Base-by-base conservation (phyloP, 2,888 invertebrate genomes). In the Hoplodrina ambigua region DNA sequence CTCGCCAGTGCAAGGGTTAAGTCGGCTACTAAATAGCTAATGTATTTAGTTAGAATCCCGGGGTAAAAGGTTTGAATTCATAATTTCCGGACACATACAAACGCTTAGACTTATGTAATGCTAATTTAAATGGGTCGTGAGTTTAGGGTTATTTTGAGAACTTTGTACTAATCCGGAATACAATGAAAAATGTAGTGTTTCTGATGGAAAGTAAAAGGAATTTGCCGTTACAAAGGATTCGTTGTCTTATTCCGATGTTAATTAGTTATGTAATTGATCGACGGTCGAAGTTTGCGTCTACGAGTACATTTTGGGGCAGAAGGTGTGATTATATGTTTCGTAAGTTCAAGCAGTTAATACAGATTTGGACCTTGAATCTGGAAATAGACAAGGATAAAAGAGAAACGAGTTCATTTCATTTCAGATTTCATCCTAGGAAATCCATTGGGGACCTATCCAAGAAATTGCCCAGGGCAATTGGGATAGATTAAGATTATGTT, bases 21-120 rank as follows among this genome's bases (percentile, higher is more conserved):
- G 87, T 86, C 86, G 83, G 82, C 86, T 91, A 89, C 87, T 91
- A 91, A 92, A 92, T 91, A 91, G 88, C 87, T 92, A 90, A 93
- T 91, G 91, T 92, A 89, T 91, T 92, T 91, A 91, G 89, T 83
- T 80, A 85, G 81, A 87, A 87, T 85, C 83, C 88, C 82, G 85
- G 85, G 84, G 86, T 84, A 87, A 89, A 89, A 88, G 89, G 89
- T 84, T 86, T 89, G 87, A 88, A 91, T 92, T 88, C 88, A 89
- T 91, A 89, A 91, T 88, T 83, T 80, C 85, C 82, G 84, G 81
- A 81, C 74, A 85, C 80, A 81, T 83, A 70, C 72, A 72, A 63
- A 66, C 70, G 75, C 72, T 81, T 72, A 68, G 61, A 67, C 65
- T 76, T 81, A 75, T 76, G 78, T 78, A 75, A 81, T 81, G 77